Conservation (phyloP, 1,140 invertebrate genomes). For the Phymorhynchus buccinoides region DNA sequence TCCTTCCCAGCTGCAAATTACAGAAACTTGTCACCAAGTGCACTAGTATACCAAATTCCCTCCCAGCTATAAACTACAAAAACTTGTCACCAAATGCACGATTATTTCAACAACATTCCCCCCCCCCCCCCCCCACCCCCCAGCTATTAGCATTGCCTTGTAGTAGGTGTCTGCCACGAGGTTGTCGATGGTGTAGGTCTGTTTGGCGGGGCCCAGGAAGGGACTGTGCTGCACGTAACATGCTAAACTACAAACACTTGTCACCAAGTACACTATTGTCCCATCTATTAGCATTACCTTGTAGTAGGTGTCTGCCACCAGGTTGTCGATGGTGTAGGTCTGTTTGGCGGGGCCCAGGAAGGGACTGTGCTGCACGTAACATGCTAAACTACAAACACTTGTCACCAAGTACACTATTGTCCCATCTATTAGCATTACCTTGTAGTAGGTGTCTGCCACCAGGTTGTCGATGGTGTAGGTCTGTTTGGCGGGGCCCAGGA, state of each 20-base stretch:
- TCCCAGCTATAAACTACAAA: too few relatives aligned
- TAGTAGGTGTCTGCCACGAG: conserved; percentile 69
- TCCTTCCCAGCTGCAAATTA: too few relatives aligned
- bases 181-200: conserved; percentile 59
- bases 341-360: conserved; percentile 45
- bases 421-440: conserved; percentile 31
- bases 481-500: conserved; percentile 45
- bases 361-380: conserved; percentile 63
- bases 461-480: conserved; percentile 63
- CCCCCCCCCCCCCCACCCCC: too few relatives aligned
- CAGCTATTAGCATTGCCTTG: conserved; percentile 45
- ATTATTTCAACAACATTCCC: too few relatives aligned
- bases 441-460: conserved; percentile 68
- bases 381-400: too few relatives aligned
- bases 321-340: conserved; percentile 60
- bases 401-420: too few relatives aligned
- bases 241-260: too few relatives aligned
- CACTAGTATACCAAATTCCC: too few relatives aligned
- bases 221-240: conserved; percentile 63
- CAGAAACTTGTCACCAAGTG: too few relatives aligned
- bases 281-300: too few relatives aligned
- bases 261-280: too few relatives aligned
- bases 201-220: conserved; percentile 45
- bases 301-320: conserved; percentile 68
- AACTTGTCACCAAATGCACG: too few relatives aligned